Conservation (phyloP, 2,797 vertebrate species). For the Petrocephalus sullivani region DNA sequence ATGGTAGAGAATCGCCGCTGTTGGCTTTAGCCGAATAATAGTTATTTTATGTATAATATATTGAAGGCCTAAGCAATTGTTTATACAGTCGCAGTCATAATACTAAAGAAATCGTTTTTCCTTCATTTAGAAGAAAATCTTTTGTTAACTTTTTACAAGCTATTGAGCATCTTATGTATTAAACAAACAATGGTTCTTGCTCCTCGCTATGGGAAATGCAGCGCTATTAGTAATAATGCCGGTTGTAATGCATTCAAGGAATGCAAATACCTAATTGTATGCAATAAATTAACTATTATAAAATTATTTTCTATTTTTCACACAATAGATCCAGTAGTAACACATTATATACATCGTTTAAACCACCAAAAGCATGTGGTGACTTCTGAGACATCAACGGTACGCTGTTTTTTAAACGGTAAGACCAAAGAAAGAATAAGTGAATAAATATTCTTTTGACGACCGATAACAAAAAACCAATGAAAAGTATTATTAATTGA, state of each 20-base stretch:
- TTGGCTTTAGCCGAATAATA: not conserved
- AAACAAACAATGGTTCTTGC: slow-evolving; percentile 46
- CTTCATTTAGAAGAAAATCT: not conserved
- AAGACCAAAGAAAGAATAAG: not conserved
- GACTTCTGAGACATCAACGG: not conserved
- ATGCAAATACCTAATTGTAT: not conserved
- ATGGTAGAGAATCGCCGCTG: too few relatives aligned
- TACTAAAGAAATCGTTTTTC: not conserved
- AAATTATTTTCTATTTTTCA: not conserved
- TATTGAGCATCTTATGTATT: slow-evolving; percentile 19
- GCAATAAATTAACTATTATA: not conserved
- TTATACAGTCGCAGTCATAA: not conserved
- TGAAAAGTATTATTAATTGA: not conserved
- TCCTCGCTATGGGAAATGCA: not conserved
- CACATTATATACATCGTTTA: not conserved
- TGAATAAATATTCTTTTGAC: not conserved
- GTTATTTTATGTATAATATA: not conserved
- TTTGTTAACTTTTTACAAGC: not conserved
- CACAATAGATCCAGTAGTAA: not conserved
- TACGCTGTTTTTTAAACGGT: not conserved
- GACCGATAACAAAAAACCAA: not conserved
- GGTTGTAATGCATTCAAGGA: not conserved
- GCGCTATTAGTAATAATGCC: not conserved
- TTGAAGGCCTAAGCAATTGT: not conserved
- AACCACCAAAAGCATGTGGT: not conserved